Conservation (phyloP, 2,113 vertebrate species). For the Sylvilagus bachmani region DNA sequence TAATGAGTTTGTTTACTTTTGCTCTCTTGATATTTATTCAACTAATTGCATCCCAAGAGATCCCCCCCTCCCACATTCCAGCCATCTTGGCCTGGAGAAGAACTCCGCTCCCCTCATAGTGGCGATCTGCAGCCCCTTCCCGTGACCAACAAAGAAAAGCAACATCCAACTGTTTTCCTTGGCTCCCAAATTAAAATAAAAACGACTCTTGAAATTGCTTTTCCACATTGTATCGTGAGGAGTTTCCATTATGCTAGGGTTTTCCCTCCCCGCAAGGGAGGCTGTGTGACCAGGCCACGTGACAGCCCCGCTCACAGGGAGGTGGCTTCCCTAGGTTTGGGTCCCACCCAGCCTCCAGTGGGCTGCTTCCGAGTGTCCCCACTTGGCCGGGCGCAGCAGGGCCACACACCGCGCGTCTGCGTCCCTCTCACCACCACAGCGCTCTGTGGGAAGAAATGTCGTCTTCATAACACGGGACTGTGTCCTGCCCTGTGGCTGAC, state of each 20-base stretch:
- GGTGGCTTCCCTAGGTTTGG: slow-evolving; percentile 22
- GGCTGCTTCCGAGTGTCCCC: background rate
- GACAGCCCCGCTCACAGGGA: background rate
- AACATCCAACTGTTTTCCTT: slow-evolving; percentile 80
- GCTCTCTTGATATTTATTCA: slow-evolving; percentile 75
- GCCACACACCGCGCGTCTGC: background rate
- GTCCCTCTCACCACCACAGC: background rate
- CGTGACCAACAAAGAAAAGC: slow-evolving; percentile 78
- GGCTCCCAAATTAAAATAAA: slow-evolving; percentile 76
- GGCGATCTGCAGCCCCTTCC: slow-evolving; percentile 70
- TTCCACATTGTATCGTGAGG: slow-evolving; percentile 73
- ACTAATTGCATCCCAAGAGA: slow-evolving; percentile 77
- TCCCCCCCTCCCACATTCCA: slow-evolving; percentile 56
- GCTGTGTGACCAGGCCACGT: slow-evolving; percentile 29
- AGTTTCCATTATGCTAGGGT: slow-evolving; percentile 74
- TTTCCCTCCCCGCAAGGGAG: slow-evolving; percentile 58
- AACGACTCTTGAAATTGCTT: slow-evolving; percentile 76
- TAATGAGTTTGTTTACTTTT: slow-evolving; percentile 79
- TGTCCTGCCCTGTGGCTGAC: slow-evolving; percentile 39
- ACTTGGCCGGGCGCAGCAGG: background rate
- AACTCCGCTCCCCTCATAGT: slow-evolving; percentile 16
- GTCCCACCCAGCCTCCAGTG: slow-evolving; percentile 54
- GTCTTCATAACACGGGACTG: background rate
- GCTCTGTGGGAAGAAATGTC: background rate
- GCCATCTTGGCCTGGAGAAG: slow-evolving; percentile 68